Conservation (phyloP, 53 echinoderm and acorn worm species). For the Arbacia lixula region DNA sequence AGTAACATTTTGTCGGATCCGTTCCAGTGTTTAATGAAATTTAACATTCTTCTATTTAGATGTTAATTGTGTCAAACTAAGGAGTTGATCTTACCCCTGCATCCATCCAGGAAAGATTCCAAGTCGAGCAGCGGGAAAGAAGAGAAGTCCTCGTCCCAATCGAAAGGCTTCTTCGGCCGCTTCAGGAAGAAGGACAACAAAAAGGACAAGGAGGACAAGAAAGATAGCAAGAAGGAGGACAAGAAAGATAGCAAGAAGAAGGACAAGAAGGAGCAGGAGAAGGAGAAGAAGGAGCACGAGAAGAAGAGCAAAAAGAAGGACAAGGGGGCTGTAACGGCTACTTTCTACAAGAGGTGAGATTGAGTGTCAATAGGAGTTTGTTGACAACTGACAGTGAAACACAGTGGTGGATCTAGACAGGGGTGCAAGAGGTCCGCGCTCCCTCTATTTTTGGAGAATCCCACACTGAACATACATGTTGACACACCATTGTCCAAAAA, state of each 20-base stretch:
- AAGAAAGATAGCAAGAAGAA: conserved; percentile 42
- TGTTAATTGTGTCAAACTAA: conserved; percentile 17
- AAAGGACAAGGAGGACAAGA: conserved; percentile 22
- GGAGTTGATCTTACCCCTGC: too few relatives aligned
- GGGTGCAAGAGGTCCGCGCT: too few relatives aligned
- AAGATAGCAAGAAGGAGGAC: conserved; percentile 52
- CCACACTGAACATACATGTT: too few relatives aligned
- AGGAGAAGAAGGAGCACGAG: conserved; percentile 39
- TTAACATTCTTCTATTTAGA: background rate
- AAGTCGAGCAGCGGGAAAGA: background rate
- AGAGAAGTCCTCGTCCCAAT: conserved; percentile 1
- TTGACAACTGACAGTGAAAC: too few relatives aligned
- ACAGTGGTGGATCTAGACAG: too few relatives aligned
- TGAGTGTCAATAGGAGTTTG: too few relatives aligned
- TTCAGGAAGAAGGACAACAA: conserved; percentile 9
- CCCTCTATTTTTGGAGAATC: too few relatives aligned
- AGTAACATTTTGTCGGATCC: too few relatives aligned
- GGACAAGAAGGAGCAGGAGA: conserved; percentile 27
- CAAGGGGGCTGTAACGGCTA: background rate
- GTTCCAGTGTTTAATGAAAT: too few relatives aligned
- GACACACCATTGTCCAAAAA: too few relatives aligned
- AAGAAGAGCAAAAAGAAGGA: conserved; percentile 27
- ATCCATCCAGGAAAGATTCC: too few relatives aligned
- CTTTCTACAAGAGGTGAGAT: too few relatives aligned
- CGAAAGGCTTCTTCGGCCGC: conserved; percentile 5